phyloP scores from a whole-genome alignment of 2,113 vertebrate genomes.

The Chaetops frenatus region DNA sequence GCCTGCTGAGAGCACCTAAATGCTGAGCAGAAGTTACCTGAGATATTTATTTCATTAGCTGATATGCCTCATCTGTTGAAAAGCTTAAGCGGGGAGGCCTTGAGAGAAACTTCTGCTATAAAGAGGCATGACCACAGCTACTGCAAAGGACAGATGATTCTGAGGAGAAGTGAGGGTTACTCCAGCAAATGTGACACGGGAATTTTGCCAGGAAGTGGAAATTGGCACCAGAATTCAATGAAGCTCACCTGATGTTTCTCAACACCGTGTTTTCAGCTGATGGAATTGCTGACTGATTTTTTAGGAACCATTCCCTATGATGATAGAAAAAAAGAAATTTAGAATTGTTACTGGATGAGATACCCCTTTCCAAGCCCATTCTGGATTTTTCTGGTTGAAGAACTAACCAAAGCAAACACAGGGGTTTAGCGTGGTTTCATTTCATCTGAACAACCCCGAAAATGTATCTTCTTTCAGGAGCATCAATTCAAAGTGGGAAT shows the following conservation, averaged over 20 bases:
- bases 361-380: neutral
- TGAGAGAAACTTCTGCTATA: neutral
- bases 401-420: neutral
- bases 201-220: neutral
- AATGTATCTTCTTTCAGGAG: neutral
- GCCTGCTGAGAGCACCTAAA: neutral
- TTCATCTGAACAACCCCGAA: neutral
- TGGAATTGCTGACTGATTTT: neutral
- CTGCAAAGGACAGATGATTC: neutral
- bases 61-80: neutral
- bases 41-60: neutral
- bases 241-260: neutral
- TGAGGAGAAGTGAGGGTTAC: neutral
- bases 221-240: neutral
- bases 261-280: neutral
- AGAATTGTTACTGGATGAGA: neutral
- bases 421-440: neutral
- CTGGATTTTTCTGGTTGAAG: neutral
- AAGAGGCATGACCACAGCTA: neutral
- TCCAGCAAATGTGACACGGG: neutral
- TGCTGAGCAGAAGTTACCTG: neutral
- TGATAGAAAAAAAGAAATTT: neutral
- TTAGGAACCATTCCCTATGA: neutral
- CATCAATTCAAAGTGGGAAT: neutral
- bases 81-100: neutral